phyloP scores from a whole-genome alignment of 2,888 invertebrate species.

The Scrobipalpa atriplicella region DNA sequence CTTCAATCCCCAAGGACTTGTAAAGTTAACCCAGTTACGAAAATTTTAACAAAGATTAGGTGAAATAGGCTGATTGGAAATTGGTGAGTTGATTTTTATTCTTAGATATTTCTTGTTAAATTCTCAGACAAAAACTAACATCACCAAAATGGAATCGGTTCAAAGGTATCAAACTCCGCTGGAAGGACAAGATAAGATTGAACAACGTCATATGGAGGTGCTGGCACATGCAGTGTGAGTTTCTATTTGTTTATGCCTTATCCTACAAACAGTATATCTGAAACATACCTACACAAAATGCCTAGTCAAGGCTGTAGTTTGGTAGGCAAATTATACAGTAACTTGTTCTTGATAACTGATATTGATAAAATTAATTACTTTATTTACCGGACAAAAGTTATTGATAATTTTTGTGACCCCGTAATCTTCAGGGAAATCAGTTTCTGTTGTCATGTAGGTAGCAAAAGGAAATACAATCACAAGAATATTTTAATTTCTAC shows the following conservation, averaged over 20 bases:
- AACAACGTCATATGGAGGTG: slow-evolving; percentile 99
- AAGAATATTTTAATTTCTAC: no score
- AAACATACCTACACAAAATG: neutral
- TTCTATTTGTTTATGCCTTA: slow-evolving; percentile 27
- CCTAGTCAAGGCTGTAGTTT: neutral
- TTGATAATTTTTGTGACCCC: slow-evolving; percentile 14
- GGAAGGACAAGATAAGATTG: slow-evolving; percentile 99
- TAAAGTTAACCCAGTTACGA: slow-evolving; percentile 59
- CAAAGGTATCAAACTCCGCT: slow-evolving; percentile 97
- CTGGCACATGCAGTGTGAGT: slow-evolving; percentile 99
- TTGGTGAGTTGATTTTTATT: slow-evolving; percentile 60
- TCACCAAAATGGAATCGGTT: slow-evolving; percentile 99
- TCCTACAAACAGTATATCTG: neutral
- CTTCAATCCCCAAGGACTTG: slow-evolving; percentile 63
- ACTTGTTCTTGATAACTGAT: neutral
- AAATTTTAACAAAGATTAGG: slow-evolving; percentile 57
- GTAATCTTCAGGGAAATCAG: neutral
- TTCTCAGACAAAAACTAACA: slow-evolving; percentile 97
- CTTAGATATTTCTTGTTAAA: slow-evolving; percentile 41
- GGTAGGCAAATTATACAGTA: neutral
- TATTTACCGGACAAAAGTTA: slow-evolving; percentile 10
- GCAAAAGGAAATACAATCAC: no score
- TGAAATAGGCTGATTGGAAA: slow-evolving; percentile 57
- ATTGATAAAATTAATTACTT: neutral
- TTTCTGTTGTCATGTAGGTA: slow-evolving; percentile 8